These are phyloP conservation scores for Heliconius nattereri DNA, from an alignment of 1,140 invertebrate species.

Conservation along the genomic window DNA sequence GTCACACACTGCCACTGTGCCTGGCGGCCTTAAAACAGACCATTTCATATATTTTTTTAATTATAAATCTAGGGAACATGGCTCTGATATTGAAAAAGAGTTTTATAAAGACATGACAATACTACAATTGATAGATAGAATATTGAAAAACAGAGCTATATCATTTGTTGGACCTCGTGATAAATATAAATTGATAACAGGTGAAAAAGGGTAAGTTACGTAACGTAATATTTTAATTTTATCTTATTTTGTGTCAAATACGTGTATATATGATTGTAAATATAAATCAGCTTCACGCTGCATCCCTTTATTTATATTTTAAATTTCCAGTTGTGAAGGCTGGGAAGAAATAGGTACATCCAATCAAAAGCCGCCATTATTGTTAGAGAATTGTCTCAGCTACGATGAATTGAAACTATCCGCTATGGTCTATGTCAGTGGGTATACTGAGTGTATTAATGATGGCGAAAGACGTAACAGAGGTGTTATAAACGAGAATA, in stretches of 20 bases:
- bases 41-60: neutral
- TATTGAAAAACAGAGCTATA: conserved; percentile 82
- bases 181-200: conserved; percentile 78
- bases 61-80: conserved; percentile 66
- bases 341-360: conserved; percentile 69
- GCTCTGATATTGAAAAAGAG: conserved; percentile 79
- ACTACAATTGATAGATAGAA: conserved; percentile 81
- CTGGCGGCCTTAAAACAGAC: no score
- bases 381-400: conserved; percentile 80
- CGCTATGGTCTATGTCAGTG: conserved; percentile 83
- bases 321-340: conserved; percentile 39
- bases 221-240: no score
- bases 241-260: no score
- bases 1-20: no score
- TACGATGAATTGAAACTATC: conserved; percentile 84
- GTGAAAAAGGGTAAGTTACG: conserved; percentile 69
- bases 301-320: no score
- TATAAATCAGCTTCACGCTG: no score
- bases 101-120: conserved; percentile 82
- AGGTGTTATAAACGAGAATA: conserved; percentile 69
- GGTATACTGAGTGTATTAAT: conserved; percentile 84
- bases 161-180: conserved; percentile 80
- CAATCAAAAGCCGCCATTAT: conserved; percentile 66
- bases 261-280: no score
- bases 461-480: conserved; percentile 82